These are phyloP conservation scores for Sesamia nonagrioides DNA, from an alignment of 1,140 invertebrate genomes.

Conservation along the genomic window DNA sequence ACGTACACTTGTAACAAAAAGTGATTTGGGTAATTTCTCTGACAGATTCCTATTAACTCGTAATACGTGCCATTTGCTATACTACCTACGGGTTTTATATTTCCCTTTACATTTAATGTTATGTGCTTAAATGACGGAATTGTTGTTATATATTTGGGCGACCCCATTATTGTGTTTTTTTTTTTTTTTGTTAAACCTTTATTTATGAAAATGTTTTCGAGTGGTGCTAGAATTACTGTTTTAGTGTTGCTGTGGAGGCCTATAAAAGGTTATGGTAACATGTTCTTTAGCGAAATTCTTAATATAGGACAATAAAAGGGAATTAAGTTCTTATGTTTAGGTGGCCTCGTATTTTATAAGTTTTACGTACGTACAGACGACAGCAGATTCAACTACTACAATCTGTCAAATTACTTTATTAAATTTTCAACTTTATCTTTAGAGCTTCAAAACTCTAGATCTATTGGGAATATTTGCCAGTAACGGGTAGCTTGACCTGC, in stretches of 20 bases:
- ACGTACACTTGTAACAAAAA: slow-evolving; percentile 67
- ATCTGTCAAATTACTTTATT: too few relatives aligned
- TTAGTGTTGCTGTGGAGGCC: not conserved
- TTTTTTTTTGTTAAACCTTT: not conserved
- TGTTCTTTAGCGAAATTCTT: not conserved
- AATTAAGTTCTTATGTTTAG: not conserved
- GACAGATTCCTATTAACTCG: slow-evolving; percentile 48
- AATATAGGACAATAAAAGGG: too few relatives aligned
- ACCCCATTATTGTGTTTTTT: not conserved
- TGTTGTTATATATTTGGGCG: slow-evolving; percentile 4
- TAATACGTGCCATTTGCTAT: slow-evolving; percentile 56
- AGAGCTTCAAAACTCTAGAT: too few relatives aligned
- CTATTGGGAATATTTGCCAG: too few relatives aligned
- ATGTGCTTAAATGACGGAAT: slow-evolving; percentile 38
- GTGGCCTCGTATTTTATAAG: too few relatives aligned
- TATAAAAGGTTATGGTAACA: not conserved
- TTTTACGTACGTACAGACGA: too few relatives aligned
- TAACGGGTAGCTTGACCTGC: too few relatives aligned
- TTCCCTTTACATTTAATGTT: slow-evolving; percentile 43
- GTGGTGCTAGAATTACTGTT: not conserved
- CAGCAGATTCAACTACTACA: too few relatives aligned
- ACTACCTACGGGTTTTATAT: slow-evolving; percentile 29
- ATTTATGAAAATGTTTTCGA: slow-evolving; percentile 28
- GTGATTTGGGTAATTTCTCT: slow-evolving; percentile 66
- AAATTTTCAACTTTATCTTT: too few relatives aligned